Conservation (phyloP, 2,888 invertebrate species). For the Deroplatys truncata region DNA sequence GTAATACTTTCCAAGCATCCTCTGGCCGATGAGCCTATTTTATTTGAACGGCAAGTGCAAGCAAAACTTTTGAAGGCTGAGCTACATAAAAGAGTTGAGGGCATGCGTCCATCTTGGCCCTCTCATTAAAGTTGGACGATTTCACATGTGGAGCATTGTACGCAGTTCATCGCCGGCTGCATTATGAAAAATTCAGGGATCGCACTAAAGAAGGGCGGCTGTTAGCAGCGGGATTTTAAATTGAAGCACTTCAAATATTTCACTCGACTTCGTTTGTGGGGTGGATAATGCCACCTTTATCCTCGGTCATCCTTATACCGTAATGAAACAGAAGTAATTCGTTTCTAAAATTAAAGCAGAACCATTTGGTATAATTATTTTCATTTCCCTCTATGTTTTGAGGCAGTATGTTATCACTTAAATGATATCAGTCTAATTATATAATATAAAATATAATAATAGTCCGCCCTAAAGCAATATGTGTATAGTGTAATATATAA, state of each 20-base stretch:
- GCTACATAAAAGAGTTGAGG: not conserved
- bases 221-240: not conserved
- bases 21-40: not conserved
- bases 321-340: no score
- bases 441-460: no score
- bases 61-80: not conserved
- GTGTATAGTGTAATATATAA: no score
- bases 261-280: not conserved
- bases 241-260: not conserved
- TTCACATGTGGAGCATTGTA: not conserved
- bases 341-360: no score
- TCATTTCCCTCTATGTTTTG: no score
- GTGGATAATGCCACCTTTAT: no score
- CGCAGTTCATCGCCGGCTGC: not conserved
- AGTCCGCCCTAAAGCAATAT: no score
- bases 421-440: no score
- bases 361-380: no score
- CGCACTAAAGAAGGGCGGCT: not conserved
- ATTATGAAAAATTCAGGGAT: not conserved
- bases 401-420: no score
- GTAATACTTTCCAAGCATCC: no score
- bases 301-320: no score
- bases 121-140: not conserved
- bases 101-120: not conserved
- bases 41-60: not conserved